These are phyloP conservation scores for Liposcelis brunnea DNA, from an alignment of 2,888 invertebrate genomes.

Conservation along the genomic window DNA sequence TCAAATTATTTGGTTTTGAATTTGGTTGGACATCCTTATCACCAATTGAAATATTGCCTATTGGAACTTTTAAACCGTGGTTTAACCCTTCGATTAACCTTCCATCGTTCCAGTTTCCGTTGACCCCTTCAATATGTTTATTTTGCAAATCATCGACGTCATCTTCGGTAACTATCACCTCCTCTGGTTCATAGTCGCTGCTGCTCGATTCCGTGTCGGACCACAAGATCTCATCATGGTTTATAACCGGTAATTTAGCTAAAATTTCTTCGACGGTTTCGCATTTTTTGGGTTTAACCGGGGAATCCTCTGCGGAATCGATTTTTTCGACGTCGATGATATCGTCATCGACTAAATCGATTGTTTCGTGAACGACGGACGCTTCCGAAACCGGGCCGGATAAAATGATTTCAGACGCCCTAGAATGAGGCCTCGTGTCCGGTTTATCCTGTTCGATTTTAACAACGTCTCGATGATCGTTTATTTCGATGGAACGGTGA, in stretches of 20 bases:
- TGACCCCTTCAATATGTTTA: slow-evolving; percentile 30
- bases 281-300: slow-evolving; percentile 13
- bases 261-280: slow-evolving; percentile 40
- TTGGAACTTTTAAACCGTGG: slow-evolving; percentile 5
- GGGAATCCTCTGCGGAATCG: slow-evolving; percentile 12
- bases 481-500: slow-evolving; percentile 5
- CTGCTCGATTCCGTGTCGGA: slow-evolving; percentile 19
- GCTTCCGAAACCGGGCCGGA: slow-evolving; percentile 34
- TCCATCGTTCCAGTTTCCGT: slow-evolving; percentile 29
- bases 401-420: slow-evolving; percentile 27
- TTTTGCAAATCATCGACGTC: slow-evolving; percentile 28
- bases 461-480: too few relatives aligned
- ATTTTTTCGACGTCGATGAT: slow-evolving; percentile 13
- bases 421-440: not conserved
- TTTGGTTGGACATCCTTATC: too few relatives aligned
- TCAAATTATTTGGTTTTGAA: slow-evolving; percentile 8
- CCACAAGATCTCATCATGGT: slow-evolving; percentile 37
- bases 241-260: slow-evolving; percentile 46
- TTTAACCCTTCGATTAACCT: not conserved
- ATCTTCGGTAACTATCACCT: slow-evolving; percentile 24
- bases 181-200: slow-evolving; percentile 6
- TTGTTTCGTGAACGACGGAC: slow-evolving; percentile 25
- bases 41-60: not conserved
- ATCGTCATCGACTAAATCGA: slow-evolving; percentile 14
- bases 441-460: not conserved